A percentile compares a stretch with the other conserved stretches of the same genome.
Conservation (phyloP, 2,888 invertebrate species). For the Dromius quadrimaculatus region DNA sequence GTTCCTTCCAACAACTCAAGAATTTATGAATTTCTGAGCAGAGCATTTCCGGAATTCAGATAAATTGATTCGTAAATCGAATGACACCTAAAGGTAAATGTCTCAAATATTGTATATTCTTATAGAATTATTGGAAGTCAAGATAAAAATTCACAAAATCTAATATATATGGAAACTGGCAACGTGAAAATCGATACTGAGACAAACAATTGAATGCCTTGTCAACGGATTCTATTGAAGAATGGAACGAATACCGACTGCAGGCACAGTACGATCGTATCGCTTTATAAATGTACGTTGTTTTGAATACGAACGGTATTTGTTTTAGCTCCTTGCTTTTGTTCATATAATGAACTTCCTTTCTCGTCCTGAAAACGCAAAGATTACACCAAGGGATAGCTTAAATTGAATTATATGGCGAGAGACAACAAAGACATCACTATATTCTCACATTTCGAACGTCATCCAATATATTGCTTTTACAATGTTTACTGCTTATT, state of each 20-base stretch:
- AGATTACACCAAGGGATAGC: slow-evolving; percentile 35
- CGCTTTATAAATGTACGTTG: slow-evolving; percentile 47
- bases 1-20: too few relatives aligned
- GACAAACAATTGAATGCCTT: slow-evolving; percentile 47
- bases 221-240: slow-evolving; percentile 46
- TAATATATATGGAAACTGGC: slow-evolving; percentile 51
- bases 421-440: slow-evolving; percentile 19
- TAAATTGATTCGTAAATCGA: too few relatives aligned
- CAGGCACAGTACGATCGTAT: slow-evolving; percentile 39
- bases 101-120: too few relatives aligned
- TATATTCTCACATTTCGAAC: slow-evolving; percentile 19
- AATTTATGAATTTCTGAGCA: too few relatives aligned
- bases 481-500: too few relatives aligned
- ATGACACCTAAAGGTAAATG: too few relatives aligned
- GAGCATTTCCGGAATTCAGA: too few relatives aligned
- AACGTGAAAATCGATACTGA: slow-evolving; percentile 43
- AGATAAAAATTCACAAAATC: slow-evolving; percentile 39
- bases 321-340: slow-evolving; percentile 44
- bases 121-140: slow-evolving; percentile 7
- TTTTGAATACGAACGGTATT: slow-evolving; percentile 48
- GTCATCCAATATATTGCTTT: too few relatives aligned
- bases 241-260: background rate
- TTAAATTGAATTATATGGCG: slow-evolving; percentile 19
- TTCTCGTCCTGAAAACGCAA: slow-evolving; percentile 18
- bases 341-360: slow-evolving; percentile 47